Percentiles rank a stretch among this genome's conserved stretches.
Evolutionary conservation across 53 echinoderm and acorn worm genomes (phyloP).

Genomic region (Actinopyga echinites): DNA sequence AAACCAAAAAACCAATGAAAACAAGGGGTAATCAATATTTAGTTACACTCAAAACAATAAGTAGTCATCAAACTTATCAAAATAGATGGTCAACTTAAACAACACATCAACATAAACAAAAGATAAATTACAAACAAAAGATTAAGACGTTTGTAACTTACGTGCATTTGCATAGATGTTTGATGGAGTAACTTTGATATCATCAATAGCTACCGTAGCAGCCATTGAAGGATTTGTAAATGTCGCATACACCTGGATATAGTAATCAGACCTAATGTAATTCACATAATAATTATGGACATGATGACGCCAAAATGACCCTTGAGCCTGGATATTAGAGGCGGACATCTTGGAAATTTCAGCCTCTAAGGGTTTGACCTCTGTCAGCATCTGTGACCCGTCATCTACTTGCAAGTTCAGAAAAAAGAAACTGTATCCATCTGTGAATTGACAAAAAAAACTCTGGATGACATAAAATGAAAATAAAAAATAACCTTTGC

Average conservation of each 20-base stretch:
- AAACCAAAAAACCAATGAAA: no score
- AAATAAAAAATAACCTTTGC: no score
- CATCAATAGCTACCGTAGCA: slow-evolving; percentile 16
- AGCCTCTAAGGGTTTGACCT: not conserved
- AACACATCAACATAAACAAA: no score
- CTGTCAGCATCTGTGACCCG: not conserved
- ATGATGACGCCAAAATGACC: not conserved
- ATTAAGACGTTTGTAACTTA: no score
- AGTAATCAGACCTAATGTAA: not conserved
- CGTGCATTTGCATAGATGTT: no score
- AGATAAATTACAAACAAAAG: no score
- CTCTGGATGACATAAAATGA: no score
- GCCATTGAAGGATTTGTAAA: not conserved
- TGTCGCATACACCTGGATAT: not conserved
- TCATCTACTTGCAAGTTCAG: not conserved
- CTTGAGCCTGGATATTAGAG: not conserved
- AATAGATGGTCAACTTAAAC: no score
- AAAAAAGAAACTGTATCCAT: not conserved
- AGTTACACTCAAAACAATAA: no score
- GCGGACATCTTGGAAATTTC: not conserved
- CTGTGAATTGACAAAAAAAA: not conserved
- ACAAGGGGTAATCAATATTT: no score
- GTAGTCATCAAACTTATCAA: no score
- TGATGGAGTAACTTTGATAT: not conserved
- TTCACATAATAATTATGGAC: not conserved